A percentile compares a stretch with the other conserved stretches of the same genome.
Evolutionary conservation across 2,113 vertebrate genomes (phyloP).

Genomic region (Halichoerus grypus): DNA sequence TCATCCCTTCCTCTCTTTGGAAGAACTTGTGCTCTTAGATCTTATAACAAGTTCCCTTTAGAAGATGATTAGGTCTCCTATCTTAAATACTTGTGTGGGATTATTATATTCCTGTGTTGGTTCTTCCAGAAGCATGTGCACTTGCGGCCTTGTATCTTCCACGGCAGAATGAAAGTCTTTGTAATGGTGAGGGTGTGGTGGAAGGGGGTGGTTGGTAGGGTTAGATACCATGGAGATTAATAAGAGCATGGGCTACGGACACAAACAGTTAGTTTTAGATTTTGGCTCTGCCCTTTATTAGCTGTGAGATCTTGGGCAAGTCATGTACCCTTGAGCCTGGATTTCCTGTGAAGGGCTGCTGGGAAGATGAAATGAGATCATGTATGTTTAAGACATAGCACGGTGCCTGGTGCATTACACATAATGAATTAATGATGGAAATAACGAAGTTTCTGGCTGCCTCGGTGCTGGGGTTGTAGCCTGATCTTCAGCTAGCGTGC

Average conservation of each 20-base stretch:
- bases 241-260: background rate
- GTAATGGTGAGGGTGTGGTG: background rate
- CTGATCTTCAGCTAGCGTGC: background rate
- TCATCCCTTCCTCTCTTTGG: background rate
- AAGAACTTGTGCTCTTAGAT: background rate
- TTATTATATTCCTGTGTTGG: background rate
- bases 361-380: slow-evolving; percentile 21
- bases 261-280: slow-evolving; percentile 26
- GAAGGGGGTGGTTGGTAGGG: background rate
- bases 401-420: background rate
- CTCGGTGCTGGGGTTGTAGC: background rate
- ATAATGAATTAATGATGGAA: background rate
- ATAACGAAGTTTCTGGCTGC: background rate
- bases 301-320: background rate
- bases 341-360: slow-evolving; percentile 10
- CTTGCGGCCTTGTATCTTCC: background rate
- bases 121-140: background rate
- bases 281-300: background rate
- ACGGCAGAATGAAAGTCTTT: background rate
- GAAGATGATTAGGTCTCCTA: background rate
- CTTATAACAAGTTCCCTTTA: background rate
- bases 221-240: background rate
- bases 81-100: background rate
- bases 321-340: background rate
- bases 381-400: background rate